A percentile compares a stretch with the other conserved stretches of the same genome.
phyloP scores from a whole-genome alignment of 2,888 invertebrate species.

The Nebria salina region DNA sequence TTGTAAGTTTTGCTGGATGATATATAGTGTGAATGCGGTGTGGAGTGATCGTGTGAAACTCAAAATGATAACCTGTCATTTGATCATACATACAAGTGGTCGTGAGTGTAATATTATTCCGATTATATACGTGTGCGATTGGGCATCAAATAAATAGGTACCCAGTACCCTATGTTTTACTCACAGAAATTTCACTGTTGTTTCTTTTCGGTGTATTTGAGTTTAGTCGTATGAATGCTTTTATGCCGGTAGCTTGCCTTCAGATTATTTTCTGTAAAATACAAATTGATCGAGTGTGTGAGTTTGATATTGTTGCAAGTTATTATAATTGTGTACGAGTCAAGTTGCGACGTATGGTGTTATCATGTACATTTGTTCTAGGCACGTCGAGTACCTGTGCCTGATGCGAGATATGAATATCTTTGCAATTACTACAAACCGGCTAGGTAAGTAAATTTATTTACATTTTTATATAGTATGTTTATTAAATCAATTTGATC shows the following conservation, averaged over 20 bases:
- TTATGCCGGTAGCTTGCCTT: constrained; percentile 18
- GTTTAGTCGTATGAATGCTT: constrained; percentile 26
- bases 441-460: constrained; percentile 73
- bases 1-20: neutral
- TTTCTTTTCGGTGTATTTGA: constrained; percentile 17
- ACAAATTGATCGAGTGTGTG: constrained; percentile 17
- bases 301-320: constrained; percentile 24
- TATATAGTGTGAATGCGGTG: neutral
- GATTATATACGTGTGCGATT: constrained; percentile 40
- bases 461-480: no score
- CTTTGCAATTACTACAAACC: constrained; percentile 96
- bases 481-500: no score
- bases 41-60: neutral
- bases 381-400: constrained; percentile 96
- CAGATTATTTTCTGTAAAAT: neutral
- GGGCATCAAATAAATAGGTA: constrained; percentile 41
- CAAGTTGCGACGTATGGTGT: constrained; percentile 25
- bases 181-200: constrained; percentile 19
- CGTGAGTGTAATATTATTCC: constrained; percentile 29
- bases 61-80: constrained; percentile 37
- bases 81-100: neutral
- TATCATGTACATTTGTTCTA: constrained; percentile 53
- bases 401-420: constrained; percentile 92
- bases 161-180: constrained; percentile 38
- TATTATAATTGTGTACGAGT: constrained; percentile 32